A percentile compares a stretch with the other conserved stretches of the same genome.
phyloP scores from a whole-genome alignment of 2,113 vertebrate species.

The Microcebus jonahi region DNA sequence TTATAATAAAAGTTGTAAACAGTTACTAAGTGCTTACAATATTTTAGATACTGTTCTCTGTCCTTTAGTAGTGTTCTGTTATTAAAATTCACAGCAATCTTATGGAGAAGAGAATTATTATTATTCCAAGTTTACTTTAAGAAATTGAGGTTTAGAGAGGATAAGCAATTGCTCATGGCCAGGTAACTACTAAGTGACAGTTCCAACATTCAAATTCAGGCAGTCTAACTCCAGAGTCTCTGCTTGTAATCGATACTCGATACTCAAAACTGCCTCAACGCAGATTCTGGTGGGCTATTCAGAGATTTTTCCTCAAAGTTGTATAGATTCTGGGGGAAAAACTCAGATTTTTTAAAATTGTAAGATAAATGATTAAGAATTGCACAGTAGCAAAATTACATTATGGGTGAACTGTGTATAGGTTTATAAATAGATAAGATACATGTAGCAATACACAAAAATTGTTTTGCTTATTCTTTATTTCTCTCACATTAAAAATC shows the following conservation, averaged over 20 bases:
- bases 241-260: neutral
- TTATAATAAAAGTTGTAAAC: neutral
- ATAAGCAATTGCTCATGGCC: neutral
- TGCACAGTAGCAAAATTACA: neutral
- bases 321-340: neutral
- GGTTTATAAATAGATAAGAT: neutral
- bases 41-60: neutral
- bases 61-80: neutral
- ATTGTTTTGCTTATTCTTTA: neutral
- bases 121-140: neutral
- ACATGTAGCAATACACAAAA: accelerated
- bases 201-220: neutral
- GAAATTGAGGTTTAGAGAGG: neutral
- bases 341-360: neutral
- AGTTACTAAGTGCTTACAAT: neutral
- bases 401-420: neutral
- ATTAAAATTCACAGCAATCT: neutral
- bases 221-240: neutral
- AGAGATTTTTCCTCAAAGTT: neutral
- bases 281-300: neutral
- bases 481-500: neutral
- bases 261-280: neutral
- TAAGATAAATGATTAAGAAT: neutral
- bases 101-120: neutral
- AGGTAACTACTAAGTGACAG: neutral